Evolutionary conservation across 2,888 invertebrate species (phyloP), one percentile per base, ranked within the genome.

Genomic region (Drosophila subsilvestris): DNA sequence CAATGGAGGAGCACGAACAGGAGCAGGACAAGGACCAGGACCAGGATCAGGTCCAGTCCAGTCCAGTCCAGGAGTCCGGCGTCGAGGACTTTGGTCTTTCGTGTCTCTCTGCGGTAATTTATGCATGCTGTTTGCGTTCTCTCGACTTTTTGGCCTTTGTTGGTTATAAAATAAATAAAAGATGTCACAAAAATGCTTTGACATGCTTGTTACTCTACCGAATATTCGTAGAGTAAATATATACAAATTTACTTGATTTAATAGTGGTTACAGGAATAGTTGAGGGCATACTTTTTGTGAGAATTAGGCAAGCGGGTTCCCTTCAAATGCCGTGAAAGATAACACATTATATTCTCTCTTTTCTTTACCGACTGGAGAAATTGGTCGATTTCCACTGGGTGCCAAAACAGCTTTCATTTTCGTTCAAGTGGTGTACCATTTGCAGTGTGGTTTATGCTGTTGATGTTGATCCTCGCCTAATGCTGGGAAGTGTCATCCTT

Each of bases 111-210:
- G 83, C 76, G 75, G 79, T 86, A 88, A 83, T 83, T 83, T 83
- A 83, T 83, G 88, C 83, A 88, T 80, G 86, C 83, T 83, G 80
- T 83, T 83, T 83, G 86, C 83, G 53, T 85, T 61, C 73, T 68
- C 63, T 81, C 79, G 88, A 88, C 83, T 86, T 75, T 81, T 82
- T 85, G 83, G 78, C 83, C 74, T 85, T 88, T 78, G 72, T 71
- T 72, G 83, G 75, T 78, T 78, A 75, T 62, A 78, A 59, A 82
- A 83, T 83, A 82, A 86, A 87, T 83, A 88, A 83, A 70, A 78
- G 68, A 83, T 86, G 83, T 79, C 78, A 83, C 75, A 74, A 73
- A 81, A 76, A 79, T 75, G 75, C 77, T 79, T 82, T 87, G 80
- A 82, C 87, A 82, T 71, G 87, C 81, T 84, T 53, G 81, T 81